Evolutionary conservation across 2,113 vertebrate species (phyloP).

Genomic region (Lycocorax pyrrhopterus): DNA sequence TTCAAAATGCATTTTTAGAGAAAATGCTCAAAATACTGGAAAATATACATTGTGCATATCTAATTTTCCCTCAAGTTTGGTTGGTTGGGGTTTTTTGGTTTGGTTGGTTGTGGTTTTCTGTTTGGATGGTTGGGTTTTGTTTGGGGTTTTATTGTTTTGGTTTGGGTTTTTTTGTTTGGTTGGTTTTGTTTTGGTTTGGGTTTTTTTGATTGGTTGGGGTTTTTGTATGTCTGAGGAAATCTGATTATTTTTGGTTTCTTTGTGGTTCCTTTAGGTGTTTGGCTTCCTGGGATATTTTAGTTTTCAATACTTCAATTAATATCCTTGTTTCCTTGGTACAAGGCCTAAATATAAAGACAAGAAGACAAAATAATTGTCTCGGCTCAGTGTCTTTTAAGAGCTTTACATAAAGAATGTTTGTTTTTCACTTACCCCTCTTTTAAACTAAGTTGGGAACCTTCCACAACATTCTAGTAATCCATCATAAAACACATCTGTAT

Average conservation of each 20-base stretch:
- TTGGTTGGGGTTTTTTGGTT: not conserved
- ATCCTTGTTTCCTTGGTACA: not conserved
- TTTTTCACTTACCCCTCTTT: not conserved
- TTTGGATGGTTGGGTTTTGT: not conserved
- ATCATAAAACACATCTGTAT: not conserved
- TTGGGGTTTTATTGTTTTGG: not conserved
- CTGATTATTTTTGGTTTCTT: not conserved
- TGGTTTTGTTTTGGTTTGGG: not conserved
- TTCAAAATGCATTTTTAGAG: not conserved
- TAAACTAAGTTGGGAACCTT: not conserved
- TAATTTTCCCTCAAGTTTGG: not conserved
- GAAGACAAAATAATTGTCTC: not conserved
- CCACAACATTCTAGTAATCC: not conserved
- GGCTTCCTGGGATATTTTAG: not conserved
- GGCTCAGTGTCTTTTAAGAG: not conserved
- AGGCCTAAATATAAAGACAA: not conserved
- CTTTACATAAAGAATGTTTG: not conserved
- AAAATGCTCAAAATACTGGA: not conserved
- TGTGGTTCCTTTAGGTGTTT: not conserved
- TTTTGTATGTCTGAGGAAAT: not conserved
- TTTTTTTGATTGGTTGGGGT: not conserved
- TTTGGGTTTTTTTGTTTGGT: not conserved
- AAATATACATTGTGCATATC: not conserved
- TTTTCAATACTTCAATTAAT: not conserved
- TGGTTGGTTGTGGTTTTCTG: not conserved